Evolutionary conservation across 2,797 vertebrate species (phyloP).

Genomic region (Sciurus carolinensis): DNA sequence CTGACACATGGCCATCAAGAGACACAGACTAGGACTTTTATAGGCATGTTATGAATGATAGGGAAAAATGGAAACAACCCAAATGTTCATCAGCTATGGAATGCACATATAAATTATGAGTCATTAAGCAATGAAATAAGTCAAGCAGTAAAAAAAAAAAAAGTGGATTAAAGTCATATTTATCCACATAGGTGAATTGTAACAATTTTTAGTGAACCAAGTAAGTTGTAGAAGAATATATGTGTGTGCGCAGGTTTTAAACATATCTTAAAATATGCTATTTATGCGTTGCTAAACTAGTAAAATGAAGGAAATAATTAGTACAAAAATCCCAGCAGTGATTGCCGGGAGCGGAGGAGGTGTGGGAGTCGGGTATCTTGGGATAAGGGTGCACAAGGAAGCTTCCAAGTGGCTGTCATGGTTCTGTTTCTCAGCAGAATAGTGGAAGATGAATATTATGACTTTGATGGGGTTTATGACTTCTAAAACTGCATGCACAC

Average conservation of each 20-base stretch:
- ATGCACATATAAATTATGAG: neutral
- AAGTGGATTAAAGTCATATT: neutral
- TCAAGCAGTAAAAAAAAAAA: neutral
- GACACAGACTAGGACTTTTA: neutral
- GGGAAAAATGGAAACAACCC: neutral
- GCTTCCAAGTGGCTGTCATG: neutral
- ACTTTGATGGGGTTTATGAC: constrained; percentile 15
- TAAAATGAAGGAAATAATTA: constrained; percentile 46
- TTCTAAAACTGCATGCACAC: neutral
- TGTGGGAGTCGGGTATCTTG: neutral
- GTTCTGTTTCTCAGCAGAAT: neutral
- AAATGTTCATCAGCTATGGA: neutral
- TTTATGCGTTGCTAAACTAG: constrained; percentile 11
- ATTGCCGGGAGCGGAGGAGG: neutral
- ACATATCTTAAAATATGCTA: neutral
- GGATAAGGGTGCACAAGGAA: neutral
- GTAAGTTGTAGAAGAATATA: neutral
- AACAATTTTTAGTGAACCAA: constrained; percentile 23
- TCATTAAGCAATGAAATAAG: neutral
- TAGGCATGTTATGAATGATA: neutral
- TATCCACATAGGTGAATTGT: neutral
- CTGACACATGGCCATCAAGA: neutral
- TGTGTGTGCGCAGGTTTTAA: constrained; percentile 10
- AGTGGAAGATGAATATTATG: neutral
- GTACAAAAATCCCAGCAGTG: neutral